Evolutionary conservation across 2,797 vertebrate genomes (phyloP).

Genomic region (Coreius guichenoti): DNA sequence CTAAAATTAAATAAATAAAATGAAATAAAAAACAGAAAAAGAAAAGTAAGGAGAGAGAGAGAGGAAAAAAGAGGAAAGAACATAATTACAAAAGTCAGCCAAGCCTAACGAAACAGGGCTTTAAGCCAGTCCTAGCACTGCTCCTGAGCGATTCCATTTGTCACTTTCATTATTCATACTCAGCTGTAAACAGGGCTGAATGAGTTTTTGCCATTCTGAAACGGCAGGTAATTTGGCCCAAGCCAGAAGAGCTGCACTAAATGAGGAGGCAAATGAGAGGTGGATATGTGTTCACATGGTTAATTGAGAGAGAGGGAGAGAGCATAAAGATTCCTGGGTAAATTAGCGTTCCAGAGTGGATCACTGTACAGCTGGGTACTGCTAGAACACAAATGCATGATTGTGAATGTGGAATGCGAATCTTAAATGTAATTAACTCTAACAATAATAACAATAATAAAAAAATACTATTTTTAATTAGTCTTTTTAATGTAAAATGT

Average conservation of each 20-base stretch:
- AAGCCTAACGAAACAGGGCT: slow-evolving; percentile 82
- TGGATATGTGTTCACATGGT: slow-evolving; percentile 56
- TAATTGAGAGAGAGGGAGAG: slow-evolving; percentile 64
- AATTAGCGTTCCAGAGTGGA: slow-evolving; percentile 52
- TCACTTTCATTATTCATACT: slow-evolving; percentile 81
- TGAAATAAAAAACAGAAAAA: slow-evolving; percentile 51
- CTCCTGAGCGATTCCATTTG: slow-evolving; percentile 77
- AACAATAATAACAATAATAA: too few relatives aligned
- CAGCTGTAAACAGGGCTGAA: slow-evolving; percentile 74
- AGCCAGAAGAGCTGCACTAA: slow-evolving; percentile 58
- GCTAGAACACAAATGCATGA: not conserved
- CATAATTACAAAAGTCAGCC: slow-evolving; percentile 84
- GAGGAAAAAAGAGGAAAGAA: slow-evolving; percentile 60
- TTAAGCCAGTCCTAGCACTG: slow-evolving; percentile 73
- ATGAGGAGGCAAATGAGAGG: slow-evolving; percentile 61
- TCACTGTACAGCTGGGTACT: slow-evolving; percentile 37
- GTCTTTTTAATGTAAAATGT: slow-evolving; percentile 19
- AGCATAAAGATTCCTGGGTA: slow-evolving; percentile 52
- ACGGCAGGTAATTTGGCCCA: slow-evolving; percentile 63
- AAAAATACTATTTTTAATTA: not conserved
- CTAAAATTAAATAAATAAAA: slow-evolving; percentile 67
- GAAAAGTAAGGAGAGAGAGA: slow-evolving; percentile 18
- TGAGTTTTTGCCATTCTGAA: slow-evolving; percentile 76
- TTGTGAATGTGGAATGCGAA: not conserved
- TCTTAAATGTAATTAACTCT: slow-evolving; percentile 12